phyloP scores from a whole-genome alignment of 2,113 vertebrate species.

The Podarcis cretensis region DNA sequence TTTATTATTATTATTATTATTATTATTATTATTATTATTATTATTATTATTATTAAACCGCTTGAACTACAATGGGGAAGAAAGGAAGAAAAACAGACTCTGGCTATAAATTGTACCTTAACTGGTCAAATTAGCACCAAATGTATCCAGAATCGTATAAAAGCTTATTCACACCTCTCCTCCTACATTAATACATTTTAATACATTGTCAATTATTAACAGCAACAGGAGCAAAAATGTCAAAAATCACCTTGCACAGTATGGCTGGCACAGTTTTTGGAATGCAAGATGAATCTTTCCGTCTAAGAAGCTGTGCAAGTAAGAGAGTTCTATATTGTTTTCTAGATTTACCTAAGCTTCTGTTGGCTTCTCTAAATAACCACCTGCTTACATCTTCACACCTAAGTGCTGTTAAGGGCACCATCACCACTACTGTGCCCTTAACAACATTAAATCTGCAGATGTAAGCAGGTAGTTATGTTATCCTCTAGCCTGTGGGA shows the following conservation, averaged over 20 bases:
- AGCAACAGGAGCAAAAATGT: slow-evolving; percentile 55
- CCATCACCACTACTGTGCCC: background rate
- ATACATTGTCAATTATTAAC: slow-evolving; percentile 31
- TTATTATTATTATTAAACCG: too few relatives aligned
- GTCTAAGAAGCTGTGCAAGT: slow-evolving; percentile 27
- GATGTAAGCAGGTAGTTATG: background rate
- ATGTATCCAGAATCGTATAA: slow-evolving; percentile 13
- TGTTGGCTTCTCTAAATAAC: background rate
- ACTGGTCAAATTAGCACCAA: slow-evolving; percentile 55
- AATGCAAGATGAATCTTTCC: slow-evolving; percentile 42
- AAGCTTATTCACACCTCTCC: slow-evolving; percentile 29
- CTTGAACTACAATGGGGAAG: background rate
- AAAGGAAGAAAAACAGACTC: too few relatives aligned
- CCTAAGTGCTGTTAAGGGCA: too few relatives aligned
- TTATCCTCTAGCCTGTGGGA: background rate
- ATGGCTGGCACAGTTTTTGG: slow-evolving; percentile 23
- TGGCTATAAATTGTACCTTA: slow-evolving; percentile 33
- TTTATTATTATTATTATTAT: too few relatives aligned
- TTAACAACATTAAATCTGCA: background rate
- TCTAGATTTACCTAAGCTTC: background rate
- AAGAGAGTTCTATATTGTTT: background rate
- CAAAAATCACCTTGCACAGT: slow-evolving; percentile 36
- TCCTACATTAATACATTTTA: background rate
- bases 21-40: too few relatives aligned
- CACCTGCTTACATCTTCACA: too few relatives aligned